Conservation (phyloP, 2,113 vertebrate genomes). For the Campylorhamphus procurvoides region DNA sequence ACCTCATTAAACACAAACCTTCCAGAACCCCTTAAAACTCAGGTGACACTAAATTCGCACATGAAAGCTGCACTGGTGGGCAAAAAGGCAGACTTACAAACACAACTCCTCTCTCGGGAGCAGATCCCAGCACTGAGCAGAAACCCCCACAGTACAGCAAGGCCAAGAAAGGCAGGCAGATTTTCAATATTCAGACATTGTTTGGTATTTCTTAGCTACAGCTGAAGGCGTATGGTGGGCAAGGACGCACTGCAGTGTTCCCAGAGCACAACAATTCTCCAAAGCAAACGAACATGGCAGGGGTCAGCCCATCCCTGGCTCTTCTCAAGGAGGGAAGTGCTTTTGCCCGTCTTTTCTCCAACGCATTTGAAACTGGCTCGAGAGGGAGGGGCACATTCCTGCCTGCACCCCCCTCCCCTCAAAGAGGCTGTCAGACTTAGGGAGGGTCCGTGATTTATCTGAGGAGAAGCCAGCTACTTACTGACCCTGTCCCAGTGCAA, state of each 20-base stretch:
- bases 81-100: not conserved
- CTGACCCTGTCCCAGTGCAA: not conserved
- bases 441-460: constrained; percentile 28
- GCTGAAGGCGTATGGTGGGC: not conserved
- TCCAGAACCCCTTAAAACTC: not conserved
- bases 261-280: not conserved
- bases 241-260: not conserved
- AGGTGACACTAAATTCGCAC: not conserved
- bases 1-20: not conserved
- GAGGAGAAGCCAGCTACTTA: not conserved
- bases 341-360: not conserved
- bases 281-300: not conserved
- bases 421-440: not conserved
- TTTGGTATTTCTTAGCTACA: constrained; percentile 22
- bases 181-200: not conserved
- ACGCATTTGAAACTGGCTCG: not conserved
- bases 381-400: not conserved
- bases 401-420: not conserved
- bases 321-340: not conserved
- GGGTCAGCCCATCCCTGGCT: not conserved
- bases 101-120: not conserved
- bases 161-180: constrained; percentile 7
- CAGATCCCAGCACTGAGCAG: not conserved
- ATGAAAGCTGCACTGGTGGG: not conserved
- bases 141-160: not conserved